A percentile compares a stretch with the other conserved stretches of the same genome.
phyloP scores from a whole-genome alignment of 1,140 invertebrate species.

The Cydia splendana region DNA sequence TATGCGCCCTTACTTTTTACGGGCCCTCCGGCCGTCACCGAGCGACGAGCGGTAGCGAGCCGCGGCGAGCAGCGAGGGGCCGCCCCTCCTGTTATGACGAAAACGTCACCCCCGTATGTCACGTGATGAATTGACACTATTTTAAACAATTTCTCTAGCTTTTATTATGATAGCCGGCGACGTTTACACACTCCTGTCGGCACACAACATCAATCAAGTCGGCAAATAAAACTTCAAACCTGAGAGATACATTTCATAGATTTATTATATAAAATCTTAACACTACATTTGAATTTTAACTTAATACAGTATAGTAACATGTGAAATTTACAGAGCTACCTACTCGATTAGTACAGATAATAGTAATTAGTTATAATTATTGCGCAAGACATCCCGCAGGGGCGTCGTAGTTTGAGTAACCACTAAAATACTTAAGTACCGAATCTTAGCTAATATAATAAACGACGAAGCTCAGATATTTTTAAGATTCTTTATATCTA shows the following conservation, averaged over 20 bases:
- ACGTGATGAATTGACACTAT: slow-evolving; percentile 77
- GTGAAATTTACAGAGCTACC: slow-evolving; percentile 77
- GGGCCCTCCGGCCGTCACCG: slow-evolving; percentile 44
- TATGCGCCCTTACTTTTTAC: slow-evolving; percentile 74
- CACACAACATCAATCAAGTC: slow-evolving; percentile 2
- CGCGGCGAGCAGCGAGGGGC: neutral
- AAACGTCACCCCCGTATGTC: slow-evolving; percentile 76
- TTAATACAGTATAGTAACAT: slow-evolving; percentile 75
- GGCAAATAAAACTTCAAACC: slow-evolving; percentile 39
- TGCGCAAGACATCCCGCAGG: slow-evolving; percentile 69
- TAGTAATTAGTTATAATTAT: slow-evolving; percentile 78
- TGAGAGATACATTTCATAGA: slow-evolving; percentile 77
- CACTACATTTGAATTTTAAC: slow-evolving; percentile 74
- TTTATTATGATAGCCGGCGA: slow-evolving; percentile 32
- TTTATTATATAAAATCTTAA: slow-evolving; percentile 80
- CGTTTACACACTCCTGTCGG: neutral
- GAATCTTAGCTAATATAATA: slow-evolving; percentile 70
- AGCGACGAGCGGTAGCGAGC: slow-evolving; percentile 1
- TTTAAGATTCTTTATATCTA: slow-evolving; percentile 65
- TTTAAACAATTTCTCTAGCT: slow-evolving; percentile 57
- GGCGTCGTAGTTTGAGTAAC: slow-evolving; percentile 60
- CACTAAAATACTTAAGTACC: slow-evolving; percentile 73
- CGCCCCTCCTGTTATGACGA: slow-evolving; percentile 67
- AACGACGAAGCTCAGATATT: slow-evolving; percentile 78
- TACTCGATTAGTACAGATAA: slow-evolving; percentile 74